A percentile compares a stretch with the other conserved stretches of the same genome.
Conservation (phyloP, 1,140 invertebrate genomes). For the Lysiphlebus fabarum region DNA sequence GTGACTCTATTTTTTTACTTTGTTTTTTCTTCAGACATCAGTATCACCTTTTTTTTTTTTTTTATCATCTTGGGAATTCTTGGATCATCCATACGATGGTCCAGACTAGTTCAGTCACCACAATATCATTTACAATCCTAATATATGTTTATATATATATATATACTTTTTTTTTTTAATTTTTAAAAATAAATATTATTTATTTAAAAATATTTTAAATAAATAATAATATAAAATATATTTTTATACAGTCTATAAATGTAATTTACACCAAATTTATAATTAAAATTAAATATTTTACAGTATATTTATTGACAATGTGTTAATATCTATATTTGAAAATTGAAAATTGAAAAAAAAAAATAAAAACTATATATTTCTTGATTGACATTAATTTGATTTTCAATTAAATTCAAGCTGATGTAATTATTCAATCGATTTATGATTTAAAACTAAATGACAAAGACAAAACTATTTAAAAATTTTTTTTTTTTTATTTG, state of each 20-base stretch:
- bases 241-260: no score
- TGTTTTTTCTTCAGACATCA: constrained; percentile 13
- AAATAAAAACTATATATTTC: no score
- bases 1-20: constrained; percentile 13
- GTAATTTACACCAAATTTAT: no score
- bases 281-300: no score
- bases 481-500: background rate
- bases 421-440: constrained; percentile 13
- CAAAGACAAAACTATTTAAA: background rate
- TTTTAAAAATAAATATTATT: background rate
- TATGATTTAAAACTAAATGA: background rate
- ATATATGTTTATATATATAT: no score
- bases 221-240: background rate
- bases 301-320: no score
- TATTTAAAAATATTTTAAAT: background rate
- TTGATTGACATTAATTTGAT: constrained; percentile 25
- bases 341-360: constrained; percentile 14
- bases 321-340: no score
- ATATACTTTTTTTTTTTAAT: no score
- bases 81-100: background rate
- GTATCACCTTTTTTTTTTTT: constrained; percentile 6
- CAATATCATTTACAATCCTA: background rate
- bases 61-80: constrained; percentile 1
- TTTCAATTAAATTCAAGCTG: constrained; percentile 17
- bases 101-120: no score